Evolutionary conservation across 2,113 vertebrate species (phyloP), one percentile per base, ranked within the genome.

Genomic region (Sinocyclocheilus grahami): DNA sequence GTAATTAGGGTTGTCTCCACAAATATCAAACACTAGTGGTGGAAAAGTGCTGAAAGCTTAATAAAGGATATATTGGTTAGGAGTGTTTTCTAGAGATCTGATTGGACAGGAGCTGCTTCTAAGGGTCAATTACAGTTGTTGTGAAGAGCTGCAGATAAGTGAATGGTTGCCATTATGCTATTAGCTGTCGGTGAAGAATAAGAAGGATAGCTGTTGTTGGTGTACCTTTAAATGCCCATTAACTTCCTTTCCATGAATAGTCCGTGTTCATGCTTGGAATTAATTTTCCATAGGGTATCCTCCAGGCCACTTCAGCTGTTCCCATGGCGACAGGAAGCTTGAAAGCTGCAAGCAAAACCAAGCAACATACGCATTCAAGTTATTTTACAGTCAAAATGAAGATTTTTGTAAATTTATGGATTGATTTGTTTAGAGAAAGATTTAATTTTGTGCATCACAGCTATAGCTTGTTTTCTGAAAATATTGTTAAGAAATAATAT

Each of bases 11-110:
- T n/a, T 74, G 24, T 55, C 69, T 55, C 22, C 51, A 74, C 69
- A 84, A 74, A 60, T 74, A 16, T 84, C 51, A 42, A 42, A 72
- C 51, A 30, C 30, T 60, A 22, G 18, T 72, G 53, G 11, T 58
- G 12, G 67, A 51, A 60, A 74, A 71, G 82, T 42, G 51, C 12
- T 55, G 22, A 18, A 72, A 72, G 48, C 48, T 42, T 83, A 60
- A 83, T 42, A 83, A 83, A 83, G 67, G 67, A 55, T n/a, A 42
- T 42, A 74, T 83, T 55, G 20, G 51, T 58, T 60, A 42, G 33
- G 67, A 9, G 4, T 74, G 51, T n/a, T 83, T 83, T 22, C 82
- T 42, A 72, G 58, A 72, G 65, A 7, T 83, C 48, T 72, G 46
- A 83, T 24, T 60, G 82, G 33, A 69, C n/a, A 51, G 27, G 67